Conservation (phyloP, 2,113 vertebrate genomes). For the Hippocampus zosterae region DNA sequence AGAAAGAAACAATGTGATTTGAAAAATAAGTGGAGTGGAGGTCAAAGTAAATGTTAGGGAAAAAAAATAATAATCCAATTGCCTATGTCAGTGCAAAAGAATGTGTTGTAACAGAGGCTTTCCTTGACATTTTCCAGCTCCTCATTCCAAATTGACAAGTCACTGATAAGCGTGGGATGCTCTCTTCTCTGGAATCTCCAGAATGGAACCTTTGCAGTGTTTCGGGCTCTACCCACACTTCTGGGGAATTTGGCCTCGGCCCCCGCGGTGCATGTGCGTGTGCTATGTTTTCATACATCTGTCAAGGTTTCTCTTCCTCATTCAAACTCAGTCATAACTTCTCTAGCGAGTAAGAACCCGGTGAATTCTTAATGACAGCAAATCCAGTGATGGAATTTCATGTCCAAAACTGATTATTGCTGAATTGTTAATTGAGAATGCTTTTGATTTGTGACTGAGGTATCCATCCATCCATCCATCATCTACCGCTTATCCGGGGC, state of each 20-base stretch:
- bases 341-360: background rate
- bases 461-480: too few species aligned
- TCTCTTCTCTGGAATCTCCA: background rate
- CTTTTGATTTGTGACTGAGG: too few species aligned
- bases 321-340: background rate
- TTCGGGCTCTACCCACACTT: background rate
- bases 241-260: background rate
- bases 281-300: background rate
- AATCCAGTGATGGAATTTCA: background rate
- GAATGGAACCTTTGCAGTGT: constrained; percentile 4
- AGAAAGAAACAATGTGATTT: background rate
- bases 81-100: background rate
- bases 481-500: too few species aligned
- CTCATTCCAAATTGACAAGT: constrained; percentile 5
- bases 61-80: background rate
- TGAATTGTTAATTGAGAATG: too few species aligned
- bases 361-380: background rate
- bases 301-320: background rate
- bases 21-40: background rate
- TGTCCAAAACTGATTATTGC: background rate
- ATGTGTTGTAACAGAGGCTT: background rate
- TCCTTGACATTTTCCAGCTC: background rate
- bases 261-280: background rate
- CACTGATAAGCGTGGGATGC: constrained; percentile 1
- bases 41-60: too few species aligned